Evolutionary conservation across 2,113 vertebrate species (phyloP), one percentile per base, ranked within the genome.

Genomic region (Melospiza georgiana): DNA sequence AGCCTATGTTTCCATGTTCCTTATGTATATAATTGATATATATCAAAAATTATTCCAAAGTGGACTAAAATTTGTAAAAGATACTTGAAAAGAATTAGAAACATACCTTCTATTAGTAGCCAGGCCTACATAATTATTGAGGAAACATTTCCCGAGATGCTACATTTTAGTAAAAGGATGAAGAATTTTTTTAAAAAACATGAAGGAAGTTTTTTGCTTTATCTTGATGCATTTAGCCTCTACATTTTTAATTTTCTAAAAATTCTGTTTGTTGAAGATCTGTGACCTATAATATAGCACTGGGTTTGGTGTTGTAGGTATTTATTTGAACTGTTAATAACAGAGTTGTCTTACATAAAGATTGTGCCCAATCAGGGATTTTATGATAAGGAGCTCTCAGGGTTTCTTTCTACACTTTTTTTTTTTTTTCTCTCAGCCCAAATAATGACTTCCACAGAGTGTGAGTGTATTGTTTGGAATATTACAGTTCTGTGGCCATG

Each of bases 401-500:
- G 39, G 5, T 63, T 94, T 84, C 65, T 82, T 77, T 90, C 43
- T 86, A 25, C 35, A 13, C 37, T n/a, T 86, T 92, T 86, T 86
- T 92, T 86, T 73, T 77, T 83, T 74, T 83, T 69, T 2, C 24
- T 75, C 88, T 67, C 61, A 67, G 51, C 68, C 46, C 55, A 52
- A 84, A 76, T 55, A 93, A 89, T 74, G 87, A 96, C 52, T 96
- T 96, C 37, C 87, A n/a, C 75, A 72, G 85, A 87, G 68, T 11
- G 15, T 71, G 69, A 94, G 39, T 21, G 2, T 84, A 25, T 72
- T 91, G 43, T 95, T 95, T 89, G 54, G 55, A 92, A 86, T 96
- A 95, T 91, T 94, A 74, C n/a, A 37, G 43, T 96, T 95, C 93
- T 95, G 92, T 91, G 88, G 80, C 83, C 73, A 33, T 80, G 75